These are phyloP conservation scores for Paracentrotus lividus DNA, from an alignment of 53 echinoderm and acorn worm species.

Conservation along the genomic window DNA sequence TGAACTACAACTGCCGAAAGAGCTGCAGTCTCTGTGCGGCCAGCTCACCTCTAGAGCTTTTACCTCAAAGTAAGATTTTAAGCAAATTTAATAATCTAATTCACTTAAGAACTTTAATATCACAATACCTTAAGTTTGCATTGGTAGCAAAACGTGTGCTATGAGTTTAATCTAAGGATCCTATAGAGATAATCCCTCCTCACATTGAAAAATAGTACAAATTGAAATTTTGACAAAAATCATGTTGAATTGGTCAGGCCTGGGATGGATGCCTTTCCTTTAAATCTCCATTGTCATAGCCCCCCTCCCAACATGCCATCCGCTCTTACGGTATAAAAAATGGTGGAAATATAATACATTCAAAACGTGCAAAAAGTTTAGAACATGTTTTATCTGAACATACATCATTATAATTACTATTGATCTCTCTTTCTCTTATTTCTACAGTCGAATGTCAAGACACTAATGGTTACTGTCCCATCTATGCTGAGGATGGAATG, in stretches of 20 bases:
- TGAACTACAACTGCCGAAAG: conserved; percentile 67
- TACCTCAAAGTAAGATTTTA: conserved; percentile 30
- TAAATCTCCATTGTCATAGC: neutral
- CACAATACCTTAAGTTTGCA: no score
- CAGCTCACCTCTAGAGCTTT: conserved; percentile 51
- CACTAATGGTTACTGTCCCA: conserved; percentile 38
- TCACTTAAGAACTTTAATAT: neutral
- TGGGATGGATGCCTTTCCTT: neutral
- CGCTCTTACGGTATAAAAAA: no score
- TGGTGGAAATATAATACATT: no score
- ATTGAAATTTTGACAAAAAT: no score
- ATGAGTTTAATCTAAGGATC: no score
- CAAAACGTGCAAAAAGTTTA: neutral
- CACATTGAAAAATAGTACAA: no score
- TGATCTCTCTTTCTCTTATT: neutral
- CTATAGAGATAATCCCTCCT: no score
- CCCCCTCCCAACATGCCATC: neutral
- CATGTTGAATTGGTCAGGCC: no score
- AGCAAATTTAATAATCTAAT: neutral
- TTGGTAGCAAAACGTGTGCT: no score
- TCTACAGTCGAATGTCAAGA: conserved; percentile 50
- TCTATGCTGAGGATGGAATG: conserved; percentile 47
- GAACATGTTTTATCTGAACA: neutral
- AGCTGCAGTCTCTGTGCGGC: conserved; percentile 41
- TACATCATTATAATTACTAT: neutral